phyloP scores from a whole-genome alignment of 2,888 invertebrate species.

The Nowickia ferox region DNA sequence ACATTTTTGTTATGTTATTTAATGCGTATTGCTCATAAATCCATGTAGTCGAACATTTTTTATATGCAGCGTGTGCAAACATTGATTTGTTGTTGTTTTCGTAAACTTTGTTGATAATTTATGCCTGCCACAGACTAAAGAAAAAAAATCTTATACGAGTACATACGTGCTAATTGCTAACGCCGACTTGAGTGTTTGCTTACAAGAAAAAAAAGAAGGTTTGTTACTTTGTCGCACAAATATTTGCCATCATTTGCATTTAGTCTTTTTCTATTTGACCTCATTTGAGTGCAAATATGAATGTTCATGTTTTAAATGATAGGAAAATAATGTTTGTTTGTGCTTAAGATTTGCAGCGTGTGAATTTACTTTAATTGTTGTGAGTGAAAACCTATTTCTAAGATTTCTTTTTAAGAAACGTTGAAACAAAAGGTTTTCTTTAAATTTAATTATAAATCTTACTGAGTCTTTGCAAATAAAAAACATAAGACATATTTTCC shows the following conservation, averaged over 20 bases:
- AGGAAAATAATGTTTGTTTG: constrained; percentile 13
- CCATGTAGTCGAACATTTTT: constrained; percentile 19
- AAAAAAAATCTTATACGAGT: neutral
- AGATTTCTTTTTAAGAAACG: neutral
- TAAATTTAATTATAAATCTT: neutral
- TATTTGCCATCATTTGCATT: constrained; percentile 36
- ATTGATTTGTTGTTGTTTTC: constrained; percentile 17
- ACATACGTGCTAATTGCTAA: constrained; percentile 44
- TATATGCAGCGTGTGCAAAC: neutral
- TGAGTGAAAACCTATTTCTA: neutral
- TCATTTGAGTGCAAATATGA: constrained; percentile 40
- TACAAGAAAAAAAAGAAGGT: neutral
- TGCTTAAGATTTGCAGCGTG: neutral
- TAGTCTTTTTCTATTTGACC: constrained; percentile 36
- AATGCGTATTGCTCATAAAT: constrained; percentile 60
- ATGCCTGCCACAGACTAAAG: constrained; percentile 39
- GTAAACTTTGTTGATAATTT: constrained; percentile 55
- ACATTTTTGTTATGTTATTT: constrained; percentile 61
- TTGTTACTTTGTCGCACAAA: constrained; percentile 33
- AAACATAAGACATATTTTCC: too few species aligned
- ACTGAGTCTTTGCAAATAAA: neutral
- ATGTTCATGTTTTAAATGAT: constrained; percentile 5
- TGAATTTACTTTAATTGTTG: neutral
- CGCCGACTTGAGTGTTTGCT: constrained; percentile 20
- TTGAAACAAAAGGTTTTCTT: neutral